phyloP scores from a whole-genome alignment of 2,113 vertebrate genomes.

The Trochalopteron elliotii region DNA sequence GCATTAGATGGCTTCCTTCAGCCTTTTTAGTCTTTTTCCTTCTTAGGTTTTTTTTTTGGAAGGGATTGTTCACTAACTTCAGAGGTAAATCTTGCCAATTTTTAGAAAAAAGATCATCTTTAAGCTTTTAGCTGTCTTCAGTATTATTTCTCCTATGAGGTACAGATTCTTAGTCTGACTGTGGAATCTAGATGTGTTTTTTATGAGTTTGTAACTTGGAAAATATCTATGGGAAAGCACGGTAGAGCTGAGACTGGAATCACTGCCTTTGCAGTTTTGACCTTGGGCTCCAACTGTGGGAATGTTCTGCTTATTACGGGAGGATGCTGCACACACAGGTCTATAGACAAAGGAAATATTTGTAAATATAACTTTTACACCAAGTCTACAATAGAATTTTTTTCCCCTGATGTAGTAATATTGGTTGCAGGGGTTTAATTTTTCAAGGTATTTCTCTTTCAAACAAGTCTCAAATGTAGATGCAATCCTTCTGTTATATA shows the following conservation, averaged over 20 bases:
- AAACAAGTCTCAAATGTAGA: neutral
- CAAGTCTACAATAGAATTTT: neutral
- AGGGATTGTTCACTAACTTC: neutral
- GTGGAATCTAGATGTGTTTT: neutral
- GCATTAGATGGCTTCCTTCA: neutral
- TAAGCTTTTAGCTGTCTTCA: neutral
- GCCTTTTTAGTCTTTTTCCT: neutral
- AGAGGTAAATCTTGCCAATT: neutral
- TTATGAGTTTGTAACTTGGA: neutral
- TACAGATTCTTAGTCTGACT: neutral
- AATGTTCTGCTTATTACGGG: neutral
- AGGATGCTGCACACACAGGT: neutral
- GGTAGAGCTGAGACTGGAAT: fast-evolving
- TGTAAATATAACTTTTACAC: neutral
- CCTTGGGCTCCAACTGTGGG: neutral
- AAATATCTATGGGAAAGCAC: neutral
- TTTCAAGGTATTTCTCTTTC: neutral
- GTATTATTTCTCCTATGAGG: neutral
- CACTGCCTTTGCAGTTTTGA: neutral
- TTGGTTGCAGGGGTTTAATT: neutral
- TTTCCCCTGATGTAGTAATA: neutral
- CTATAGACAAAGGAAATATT: neutral
- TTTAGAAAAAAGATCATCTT: neutral
- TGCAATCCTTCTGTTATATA: neutral
- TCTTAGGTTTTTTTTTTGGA: fast-evolving